These are phyloP conservation scores for Spinus olivaceus DNA, from an alignment of 2,797 vertebrate genomes.

Conservation along the genomic window DNA sequence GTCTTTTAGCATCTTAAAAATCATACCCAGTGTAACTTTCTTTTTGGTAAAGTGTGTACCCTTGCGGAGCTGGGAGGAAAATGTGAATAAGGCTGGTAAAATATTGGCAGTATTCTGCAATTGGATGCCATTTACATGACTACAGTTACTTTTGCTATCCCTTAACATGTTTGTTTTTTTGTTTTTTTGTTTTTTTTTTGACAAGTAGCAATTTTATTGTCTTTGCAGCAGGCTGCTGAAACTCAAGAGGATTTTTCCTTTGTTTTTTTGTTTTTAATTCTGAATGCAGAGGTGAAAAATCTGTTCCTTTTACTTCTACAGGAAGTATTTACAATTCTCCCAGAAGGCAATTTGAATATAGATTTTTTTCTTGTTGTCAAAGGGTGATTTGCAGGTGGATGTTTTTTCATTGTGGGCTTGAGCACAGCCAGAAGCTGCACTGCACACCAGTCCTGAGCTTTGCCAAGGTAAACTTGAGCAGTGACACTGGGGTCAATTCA, in stretches of 20 bases:
- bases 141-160: neutral
- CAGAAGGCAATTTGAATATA: neutral
- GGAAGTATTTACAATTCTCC: neutral
- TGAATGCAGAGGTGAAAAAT: neutral
- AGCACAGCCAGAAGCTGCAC: neutral
- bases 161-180: neutral
- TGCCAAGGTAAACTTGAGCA: neutral
- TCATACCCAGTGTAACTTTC: neutral
- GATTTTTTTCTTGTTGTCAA: neutral
- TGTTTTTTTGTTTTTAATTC: neutral
- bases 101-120: neutral
- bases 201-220: slow-evolving; percentile 20
- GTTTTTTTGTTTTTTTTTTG: neutral
- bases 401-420: neutral
- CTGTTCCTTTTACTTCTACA: neutral
- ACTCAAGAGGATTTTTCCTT: neutral
- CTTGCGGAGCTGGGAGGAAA: neutral
- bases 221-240: slow-evolving; percentile 14
- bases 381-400: neutral
- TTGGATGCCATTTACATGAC: neutral
- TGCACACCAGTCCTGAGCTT: neutral
- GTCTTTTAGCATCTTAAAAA: neutral
- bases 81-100: neutral
- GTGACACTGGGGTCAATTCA: neutral
- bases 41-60: neutral